Evolutionary conservation across 2,888 invertebrate genomes (phyloP).

Genomic region (Dynastes hyllus): DNA sequence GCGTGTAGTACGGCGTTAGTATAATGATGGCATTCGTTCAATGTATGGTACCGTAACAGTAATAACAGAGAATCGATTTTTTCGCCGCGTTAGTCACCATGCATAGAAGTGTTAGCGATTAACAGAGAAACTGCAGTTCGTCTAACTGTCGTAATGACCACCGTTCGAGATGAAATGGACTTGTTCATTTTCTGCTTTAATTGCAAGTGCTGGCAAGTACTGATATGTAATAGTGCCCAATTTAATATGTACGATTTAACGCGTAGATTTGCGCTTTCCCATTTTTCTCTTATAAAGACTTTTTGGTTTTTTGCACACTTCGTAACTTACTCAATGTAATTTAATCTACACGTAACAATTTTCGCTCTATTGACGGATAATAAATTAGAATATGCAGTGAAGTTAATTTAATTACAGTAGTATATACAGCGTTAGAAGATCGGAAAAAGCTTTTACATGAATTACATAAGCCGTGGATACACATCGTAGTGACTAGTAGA

Average conservation of each 20-base stretch:
- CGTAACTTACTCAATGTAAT: constrained; percentile 27
- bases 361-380: constrained; percentile 12
- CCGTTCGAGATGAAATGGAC: constrained; percentile 33
- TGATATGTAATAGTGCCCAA: constrained; percentile 17
- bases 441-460: background rate
- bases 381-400: constrained; percentile 6
- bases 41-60: constrained; percentile 38
- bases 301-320: background rate
- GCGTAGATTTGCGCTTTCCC: background rate
- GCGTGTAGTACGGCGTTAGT: background rate
- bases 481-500: background rate
- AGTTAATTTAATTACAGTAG: constrained; percentile 35
- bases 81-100: constrained; percentile 19
- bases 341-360: constrained; percentile 2
- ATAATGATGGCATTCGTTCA: constrained; percentile 16
- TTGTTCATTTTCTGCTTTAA: constrained; percentile 44
- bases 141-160: constrained; percentile 39
- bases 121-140: constrained; percentile 17
- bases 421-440: background rate
- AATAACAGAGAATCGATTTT: constrained; percentile 33
- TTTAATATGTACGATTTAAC: constrained; percentile 9
- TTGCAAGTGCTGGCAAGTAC: constrained; percentile 48
- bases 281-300: constrained; percentile 14
- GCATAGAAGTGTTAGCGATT: constrained; percentile 22
- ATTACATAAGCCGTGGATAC: background rate